A percentile compares a stretch with the other conserved stretches of the same genome.
phyloP scores from a whole-genome alignment of 2,797 vertebrate species.

The Gobionotothen gibberifrons region DNA sequence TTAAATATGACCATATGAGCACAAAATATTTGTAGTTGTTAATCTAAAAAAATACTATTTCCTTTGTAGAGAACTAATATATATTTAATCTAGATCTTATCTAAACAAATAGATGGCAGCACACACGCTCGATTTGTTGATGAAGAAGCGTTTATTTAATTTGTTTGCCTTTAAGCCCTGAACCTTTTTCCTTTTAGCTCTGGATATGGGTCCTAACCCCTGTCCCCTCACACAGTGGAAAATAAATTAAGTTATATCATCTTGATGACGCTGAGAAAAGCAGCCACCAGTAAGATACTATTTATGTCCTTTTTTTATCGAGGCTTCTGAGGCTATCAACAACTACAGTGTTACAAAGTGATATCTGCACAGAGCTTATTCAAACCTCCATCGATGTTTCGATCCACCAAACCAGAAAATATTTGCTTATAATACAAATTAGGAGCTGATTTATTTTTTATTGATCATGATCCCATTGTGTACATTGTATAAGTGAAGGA shows the following conservation, averaged over 20 bases:
- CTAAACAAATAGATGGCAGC: conserved; percentile 6
- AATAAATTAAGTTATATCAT: not conserved
- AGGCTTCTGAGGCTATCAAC: not conserved
- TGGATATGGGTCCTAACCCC: not conserved
- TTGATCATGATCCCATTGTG: not conserved
- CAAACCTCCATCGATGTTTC: not conserved
- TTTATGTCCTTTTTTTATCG: not conserved
- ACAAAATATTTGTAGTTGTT: too few relatives aligned
- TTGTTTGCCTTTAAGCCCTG: too few relatives aligned
- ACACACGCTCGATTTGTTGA: too few relatives aligned
- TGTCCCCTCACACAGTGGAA: not conserved
- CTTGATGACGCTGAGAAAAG: not conserved
- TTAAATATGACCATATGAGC: too few relatives aligned
- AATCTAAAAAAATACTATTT: too few relatives aligned
- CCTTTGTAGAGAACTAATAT: too few relatives aligned
- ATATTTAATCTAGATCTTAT: too few relatives aligned
- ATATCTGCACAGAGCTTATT: conserved; percentile 3
- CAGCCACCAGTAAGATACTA: not conserved
- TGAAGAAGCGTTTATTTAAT: too few relatives aligned
- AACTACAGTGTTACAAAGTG: not conserved
- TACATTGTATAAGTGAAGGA: not conserved
- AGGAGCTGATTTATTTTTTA: not conserved
- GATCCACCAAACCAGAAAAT: not conserved
- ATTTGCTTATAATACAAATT: not conserved
- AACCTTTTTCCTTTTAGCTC: not conserved